Evolutionary conservation across 2,888 invertebrate species (phyloP), one percentile per base, ranked within the genome.

Genomic region (Nyleta sp.): DNA sequence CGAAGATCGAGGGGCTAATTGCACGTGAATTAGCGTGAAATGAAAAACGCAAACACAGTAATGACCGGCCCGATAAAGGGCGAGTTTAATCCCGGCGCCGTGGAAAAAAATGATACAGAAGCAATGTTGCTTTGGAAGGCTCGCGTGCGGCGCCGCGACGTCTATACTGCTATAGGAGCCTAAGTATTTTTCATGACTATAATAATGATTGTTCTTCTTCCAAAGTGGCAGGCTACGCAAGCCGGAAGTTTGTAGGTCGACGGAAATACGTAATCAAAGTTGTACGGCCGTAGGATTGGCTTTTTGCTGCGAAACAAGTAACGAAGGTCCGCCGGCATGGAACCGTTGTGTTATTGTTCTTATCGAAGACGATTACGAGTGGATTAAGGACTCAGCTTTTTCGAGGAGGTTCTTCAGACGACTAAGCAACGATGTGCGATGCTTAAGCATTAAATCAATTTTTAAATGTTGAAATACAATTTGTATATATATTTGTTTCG

Each of bases 111-210:
- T 62, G 55, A 64, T 57, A 57, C 62, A 57, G 48, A 65, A 53
- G 52, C 44, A 38, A 57, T 46, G 81, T 85, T 7, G 28, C 8
- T 82, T 87, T 57, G n/a, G 18, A 82, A 84, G 85, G 86, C 81
- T 90, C 85, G 90, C 90, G 90, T 90, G 90, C 83, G 90, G 90
- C 89, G 89, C 87, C 90, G 83, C 84, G 87, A 86, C 87, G 90
- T 90, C 90, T 90, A 84, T 86, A 84, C 86, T 85, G 82, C 71
- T 59, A 48, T 52, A 65, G 64, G 40, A 72, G 79, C 52, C 72
- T 80, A 81, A 82, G 67, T 68, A 77, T 81, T 84, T 78, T 81
- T 81, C 80, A 81, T 81, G 83, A 82, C 79, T 80, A 67, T 78
- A 55, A 75, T 71, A 57, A 78, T 60, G 70, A 78, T 71, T 57